phyloP scores from a whole-genome alignment of 2,797 vertebrate genomes.

The Coranthus polyacanthus region DNA sequence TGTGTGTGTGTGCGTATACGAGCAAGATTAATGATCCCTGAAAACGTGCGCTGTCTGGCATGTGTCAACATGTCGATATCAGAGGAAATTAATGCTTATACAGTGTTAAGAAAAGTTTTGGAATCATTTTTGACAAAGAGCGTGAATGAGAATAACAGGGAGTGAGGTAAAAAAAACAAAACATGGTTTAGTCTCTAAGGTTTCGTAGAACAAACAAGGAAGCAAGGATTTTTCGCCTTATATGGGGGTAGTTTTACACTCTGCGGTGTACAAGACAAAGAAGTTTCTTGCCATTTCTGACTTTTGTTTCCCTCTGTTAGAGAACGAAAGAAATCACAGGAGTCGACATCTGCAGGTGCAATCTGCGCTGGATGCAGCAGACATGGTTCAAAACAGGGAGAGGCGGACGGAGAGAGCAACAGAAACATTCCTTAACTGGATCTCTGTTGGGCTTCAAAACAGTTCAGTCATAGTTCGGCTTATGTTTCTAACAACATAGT shows the following conservation, averaged over 20 bases:
- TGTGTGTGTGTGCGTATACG: conserved; percentile 9
- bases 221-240: conserved; percentile 36
- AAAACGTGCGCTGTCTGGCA: conserved; percentile 8
- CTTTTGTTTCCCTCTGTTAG: conserved; percentile 29
- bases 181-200: conserved; percentile 26
- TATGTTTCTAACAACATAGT: conserved; percentile 50
- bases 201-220: conserved; percentile 18
- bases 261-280: conserved; percentile 31
- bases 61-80: conserved; percentile 24
- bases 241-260: conserved; percentile 6
- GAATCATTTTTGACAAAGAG: conserved; percentile 15
- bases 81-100: conserved; percentile 29
- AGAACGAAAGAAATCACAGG: conserved; percentile 33
- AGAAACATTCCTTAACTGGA: conserved; percentile 47
- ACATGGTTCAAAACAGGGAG: conserved; percentile 37
- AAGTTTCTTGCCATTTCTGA: conserved; percentile 33
- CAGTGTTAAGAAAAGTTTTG: conserved; percentile 5
- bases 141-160: conserved; percentile 2
- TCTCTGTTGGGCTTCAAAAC: conserved; percentile 64
- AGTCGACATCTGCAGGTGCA: conserved; percentile 45
- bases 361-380: conserved; percentile 36
- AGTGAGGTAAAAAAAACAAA: conserved; percentile 8
- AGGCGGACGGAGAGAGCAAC: conserved; percentile 21
- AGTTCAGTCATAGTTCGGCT: conserved; percentile 42
- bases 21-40: conserved; percentile 33